Conservation (phyloP, 2,888 invertebrate species). For the Cremastinae sp. region DNA sequence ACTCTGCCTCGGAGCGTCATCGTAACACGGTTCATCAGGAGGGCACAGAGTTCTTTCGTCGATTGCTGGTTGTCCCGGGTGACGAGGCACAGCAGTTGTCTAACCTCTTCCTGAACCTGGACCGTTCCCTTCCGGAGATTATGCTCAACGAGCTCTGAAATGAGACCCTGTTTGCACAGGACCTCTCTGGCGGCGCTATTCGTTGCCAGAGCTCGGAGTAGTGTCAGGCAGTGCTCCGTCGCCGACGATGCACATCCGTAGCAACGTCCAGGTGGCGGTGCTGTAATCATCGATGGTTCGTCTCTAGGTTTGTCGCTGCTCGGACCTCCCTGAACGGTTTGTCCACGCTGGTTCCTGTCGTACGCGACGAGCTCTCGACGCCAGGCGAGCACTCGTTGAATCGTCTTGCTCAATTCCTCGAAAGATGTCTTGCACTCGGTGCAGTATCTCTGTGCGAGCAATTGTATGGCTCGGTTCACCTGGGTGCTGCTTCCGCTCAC, state of each 20-base stretch:
- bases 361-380: conserved; percentile 94
- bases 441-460: conserved; percentile 96
- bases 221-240: conserved; percentile 95
- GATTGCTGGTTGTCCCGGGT: conserved; percentile 92
- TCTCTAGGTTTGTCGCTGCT: conserved; percentile 55
- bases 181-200: conserved; percentile 88
- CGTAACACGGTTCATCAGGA: conserved; percentile 92
- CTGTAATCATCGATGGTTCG: conserved; percentile 64
- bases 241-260: conserved; percentile 95
- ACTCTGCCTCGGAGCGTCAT: conserved; percentile 89
- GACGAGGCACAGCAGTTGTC: conserved; percentile 92
- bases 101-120: conserved; percentile 93
- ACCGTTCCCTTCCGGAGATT: conserved; percentile 93
- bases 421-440: conserved; percentile 96
- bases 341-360: conserved; percentile 90
- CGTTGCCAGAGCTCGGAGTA: conserved; percentile 93
- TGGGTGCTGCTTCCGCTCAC: conserved; percentile 80
- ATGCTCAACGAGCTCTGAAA: conserved; percentile 93
- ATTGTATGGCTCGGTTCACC: conserved; percentile 96
- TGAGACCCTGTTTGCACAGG: conserved; percentile 91
- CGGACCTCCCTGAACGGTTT: conserved; percentile 65
- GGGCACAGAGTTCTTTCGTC: conserved; percentile 90
- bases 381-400: conserved; percentile 95
- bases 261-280: conserved; percentile 84
- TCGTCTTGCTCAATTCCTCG: conserved; percentile 95